phyloP scores from a whole-genome alignment of 2,797 vertebrate genomes.

The Semaprochilodus insignis region DNA sequence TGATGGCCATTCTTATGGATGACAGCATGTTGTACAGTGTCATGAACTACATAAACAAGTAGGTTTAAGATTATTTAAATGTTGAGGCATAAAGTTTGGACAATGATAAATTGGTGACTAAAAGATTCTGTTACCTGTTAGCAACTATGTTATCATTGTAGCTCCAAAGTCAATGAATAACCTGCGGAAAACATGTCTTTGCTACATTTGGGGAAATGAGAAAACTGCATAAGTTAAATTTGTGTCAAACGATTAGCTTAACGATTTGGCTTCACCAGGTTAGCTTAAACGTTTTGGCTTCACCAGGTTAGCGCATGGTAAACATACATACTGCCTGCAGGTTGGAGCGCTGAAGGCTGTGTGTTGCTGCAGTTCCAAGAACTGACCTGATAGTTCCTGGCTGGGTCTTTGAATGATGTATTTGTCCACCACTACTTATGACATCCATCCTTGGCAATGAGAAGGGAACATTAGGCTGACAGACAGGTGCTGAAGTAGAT shows the following conservation, averaged over 20 bases:
- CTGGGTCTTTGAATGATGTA: background rate
- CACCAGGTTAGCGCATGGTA: background rate
- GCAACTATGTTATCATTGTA: too few relatives aligned
- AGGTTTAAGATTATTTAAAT: too few relatives aligned
- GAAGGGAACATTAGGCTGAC: background rate
- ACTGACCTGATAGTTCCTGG: background rate
- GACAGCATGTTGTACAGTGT: too few relatives aligned
- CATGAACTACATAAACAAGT: too few relatives aligned
- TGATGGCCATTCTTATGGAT: too few relatives aligned
- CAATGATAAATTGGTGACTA: too few relatives aligned
- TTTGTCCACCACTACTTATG: background rate
- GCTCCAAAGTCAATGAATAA: too few relatives aligned
- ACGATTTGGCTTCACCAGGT: background rate
- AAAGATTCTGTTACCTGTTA: too few relatives aligned
- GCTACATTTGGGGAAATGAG: background rate
- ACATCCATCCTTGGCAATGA: background rate
- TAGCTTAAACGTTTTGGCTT: background rate
- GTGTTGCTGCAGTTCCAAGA: background rate
- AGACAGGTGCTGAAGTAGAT: background rate
- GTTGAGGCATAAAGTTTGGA: too few relatives aligned
- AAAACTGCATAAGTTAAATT: background rate
- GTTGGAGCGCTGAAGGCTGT: background rate
- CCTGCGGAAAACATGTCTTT: background rate
- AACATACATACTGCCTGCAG: constrained; percentile 7
- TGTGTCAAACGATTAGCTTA: background rate